These are phyloP conservation scores for Acanthis flammea DNA, from an alignment of 2,797 vertebrate species.

Conservation along the genomic window DNA sequence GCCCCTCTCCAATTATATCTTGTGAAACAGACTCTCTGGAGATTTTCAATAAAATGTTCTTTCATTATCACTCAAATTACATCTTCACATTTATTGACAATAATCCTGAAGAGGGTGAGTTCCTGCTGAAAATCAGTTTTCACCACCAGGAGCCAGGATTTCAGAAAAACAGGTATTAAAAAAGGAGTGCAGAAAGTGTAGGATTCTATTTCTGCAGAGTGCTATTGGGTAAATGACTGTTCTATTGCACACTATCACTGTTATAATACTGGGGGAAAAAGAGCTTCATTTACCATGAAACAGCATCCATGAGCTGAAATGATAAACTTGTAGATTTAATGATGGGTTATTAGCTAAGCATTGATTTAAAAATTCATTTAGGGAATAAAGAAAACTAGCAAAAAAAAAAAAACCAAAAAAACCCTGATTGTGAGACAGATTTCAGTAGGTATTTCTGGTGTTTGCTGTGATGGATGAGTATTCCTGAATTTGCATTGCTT, in stretches of 20 bases:
- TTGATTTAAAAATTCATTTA: not conserved
- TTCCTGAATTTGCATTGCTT: not conserved
- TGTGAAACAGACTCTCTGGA: slow-evolving; percentile 32
- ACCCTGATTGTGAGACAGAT: not conserved
- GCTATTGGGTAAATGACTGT: not conserved
- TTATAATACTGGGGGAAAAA: not conserved
- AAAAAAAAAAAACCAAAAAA: not conserved
- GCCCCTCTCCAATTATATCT: slow-evolving; percentile 47
- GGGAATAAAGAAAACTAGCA: not conserved
- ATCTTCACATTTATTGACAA: slow-evolving; percentile 23
- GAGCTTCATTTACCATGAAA: not conserved
- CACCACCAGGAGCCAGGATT: not conserved
- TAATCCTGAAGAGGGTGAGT: not conserved
- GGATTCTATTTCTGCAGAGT: not conserved
- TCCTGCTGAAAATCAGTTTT: not conserved
- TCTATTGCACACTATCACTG: not conserved
- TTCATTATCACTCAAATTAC: slow-evolving; percentile 65
- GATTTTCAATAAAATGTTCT: slow-evolving; percentile 61
- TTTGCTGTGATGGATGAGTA: not conserved
- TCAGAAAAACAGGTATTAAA: not conserved
- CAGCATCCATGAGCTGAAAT: not conserved
- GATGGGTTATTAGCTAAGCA: not conserved
- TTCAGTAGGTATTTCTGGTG: not conserved
- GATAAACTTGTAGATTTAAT: not conserved
- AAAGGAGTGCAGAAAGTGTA: not conserved